A percentile compares a stretch with the other conserved stretches of the same genome.
Evolutionary conservation across 2,113 vertebrate genomes (phyloP).

Genomic region (Laticauda laticaudata): DNA sequence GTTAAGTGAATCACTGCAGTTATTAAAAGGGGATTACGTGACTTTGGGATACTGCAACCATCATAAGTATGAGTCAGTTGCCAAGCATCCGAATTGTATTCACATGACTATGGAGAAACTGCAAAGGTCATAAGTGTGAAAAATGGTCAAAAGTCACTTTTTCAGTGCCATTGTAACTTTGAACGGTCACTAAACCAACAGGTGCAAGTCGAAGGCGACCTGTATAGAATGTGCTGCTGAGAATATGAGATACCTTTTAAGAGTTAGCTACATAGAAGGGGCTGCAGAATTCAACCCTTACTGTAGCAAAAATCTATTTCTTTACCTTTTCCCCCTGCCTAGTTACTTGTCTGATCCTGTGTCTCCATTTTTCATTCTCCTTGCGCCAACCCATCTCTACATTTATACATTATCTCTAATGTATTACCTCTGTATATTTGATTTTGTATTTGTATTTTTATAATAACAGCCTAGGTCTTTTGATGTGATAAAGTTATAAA

Average conservation of each 20-base stretch:
- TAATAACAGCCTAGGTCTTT: not conserved
- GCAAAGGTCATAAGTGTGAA: too few relatives aligned
- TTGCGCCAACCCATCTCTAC: not conserved
- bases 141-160: too few relatives aligned
- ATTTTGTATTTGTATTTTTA: not conserved
- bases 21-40: too few relatives aligned
- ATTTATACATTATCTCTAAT: not conserved
- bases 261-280: not conserved
- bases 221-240: not conserved
- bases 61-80: too few relatives aligned
- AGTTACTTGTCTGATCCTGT: not conserved
- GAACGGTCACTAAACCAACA: too few relatives aligned
- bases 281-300: not conserved
- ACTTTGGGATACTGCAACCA: too few relatives aligned
- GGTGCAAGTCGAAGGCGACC: too few relatives aligned
- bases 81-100: too few relatives aligned
- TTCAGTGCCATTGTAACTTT: too few relatives aligned
- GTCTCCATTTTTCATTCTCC: not conserved
- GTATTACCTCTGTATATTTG: not conserved
- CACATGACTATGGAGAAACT: too few relatives aligned
- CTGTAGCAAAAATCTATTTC: not conserved
- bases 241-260: not conserved
- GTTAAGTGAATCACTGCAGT: too few relatives aligned
- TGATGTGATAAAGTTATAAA: not conserved
- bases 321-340: not conserved